These are phyloP conservation scores for Microcaecilia unicolor DNA, from an alignment of 2,797 vertebrate genomes.

Conservation along the genomic window DNA sequence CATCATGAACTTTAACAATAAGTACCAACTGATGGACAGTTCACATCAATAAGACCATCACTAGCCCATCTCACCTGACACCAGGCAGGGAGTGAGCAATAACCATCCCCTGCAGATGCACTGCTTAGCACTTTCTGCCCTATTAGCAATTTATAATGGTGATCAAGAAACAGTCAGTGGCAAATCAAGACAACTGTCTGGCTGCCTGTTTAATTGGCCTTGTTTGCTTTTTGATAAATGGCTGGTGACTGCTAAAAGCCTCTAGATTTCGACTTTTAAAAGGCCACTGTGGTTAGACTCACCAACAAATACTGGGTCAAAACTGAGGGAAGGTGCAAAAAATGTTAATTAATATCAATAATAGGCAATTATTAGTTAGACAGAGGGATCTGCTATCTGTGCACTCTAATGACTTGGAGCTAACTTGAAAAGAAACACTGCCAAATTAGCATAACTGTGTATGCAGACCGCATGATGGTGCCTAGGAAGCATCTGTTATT, in stretches of 20 bases:
- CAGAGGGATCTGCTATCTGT: conserved; percentile 96
- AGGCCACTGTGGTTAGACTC: conserved; percentile 92
- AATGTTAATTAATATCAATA: conserved; percentile 99
- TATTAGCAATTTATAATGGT: conserved; percentile 99
- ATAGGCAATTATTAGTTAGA: conserved; percentile 99
- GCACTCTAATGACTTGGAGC: conserved; percentile 94
- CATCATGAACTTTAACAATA: conserved; percentile 74
- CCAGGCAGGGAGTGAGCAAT: conserved; percentile 77
- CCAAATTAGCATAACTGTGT: conserved; percentile 97
- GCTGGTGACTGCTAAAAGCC: conserved; percentile 76
- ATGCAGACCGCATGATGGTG: conserved; percentile 78
- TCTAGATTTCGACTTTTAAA: conserved; percentile 88
- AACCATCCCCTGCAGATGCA: conserved; percentile 64
- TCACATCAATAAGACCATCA: conserved; percentile 78
- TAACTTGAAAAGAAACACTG: conserved; percentile 88
- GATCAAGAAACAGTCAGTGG: conserved; percentile 97
- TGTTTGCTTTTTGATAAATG: conserved; percentile 98
- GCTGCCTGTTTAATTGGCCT: conserved; percentile 94
- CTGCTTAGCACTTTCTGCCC: conserved; percentile 82
- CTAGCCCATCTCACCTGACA: conserved; percentile 83
- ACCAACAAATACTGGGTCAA: conserved; percentile 96
- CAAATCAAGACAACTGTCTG: conserved; percentile 98
- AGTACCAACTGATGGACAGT: conserved; percentile 80
- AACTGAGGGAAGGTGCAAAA: conserved; percentile 87
- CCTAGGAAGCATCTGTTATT: conserved; percentile 98